Evolutionary conservation across 2,113 vertebrate species (phyloP), one percentile per base, ranked within the genome.

Genomic region (Orthochromis indermauri): DNA sequence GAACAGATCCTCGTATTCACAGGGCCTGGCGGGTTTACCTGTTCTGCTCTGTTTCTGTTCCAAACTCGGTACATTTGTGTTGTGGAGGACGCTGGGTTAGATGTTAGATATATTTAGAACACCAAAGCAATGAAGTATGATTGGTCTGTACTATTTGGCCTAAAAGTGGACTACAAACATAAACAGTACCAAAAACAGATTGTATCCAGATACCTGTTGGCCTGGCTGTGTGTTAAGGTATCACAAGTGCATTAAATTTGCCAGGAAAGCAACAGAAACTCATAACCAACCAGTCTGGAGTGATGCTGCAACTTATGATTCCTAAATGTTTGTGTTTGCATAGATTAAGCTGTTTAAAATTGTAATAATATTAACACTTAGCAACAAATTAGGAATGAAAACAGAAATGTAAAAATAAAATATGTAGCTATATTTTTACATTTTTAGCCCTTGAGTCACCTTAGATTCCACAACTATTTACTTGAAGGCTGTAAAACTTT

Each of bases 1-100:
- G 37, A 93, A 86, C 86, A 89, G 86, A 90, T 82, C 81, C 61
- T 31, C 3, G 54, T 88, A 66, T 82, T 90, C 61, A 89, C 53
- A 2, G 42, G 51, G 47, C 73, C 42, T 51, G 82, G 54, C 10
- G 6, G 17, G 33, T 73, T 73, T 85, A 84, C 82, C 91, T 79
- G 54, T 40, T 89, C 82, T 80, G 78, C 83, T 82, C 80, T 78
- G 78, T 87, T 92, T 91, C 61, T 55, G 59, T 55, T 89, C 55
- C 86, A 92, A 90, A 89, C 82, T 73, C 59, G 1, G 21, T 79
- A 40, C 26, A 26, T 71, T 63, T 76, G 49, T 63, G 78, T 31
- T 80, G 63, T 47, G 40, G 10, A 66, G 54, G 45, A 59, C 8
- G 2, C 19, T 55, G 59, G 26, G 24, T 66, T n/a, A n/a, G n/a